A percentile compares a stretch with the other conserved stretches of the same genome.
phyloP scores from a whole-genome alignment of 2,888 invertebrate species.

The Maniola hyperantus region DNA sequence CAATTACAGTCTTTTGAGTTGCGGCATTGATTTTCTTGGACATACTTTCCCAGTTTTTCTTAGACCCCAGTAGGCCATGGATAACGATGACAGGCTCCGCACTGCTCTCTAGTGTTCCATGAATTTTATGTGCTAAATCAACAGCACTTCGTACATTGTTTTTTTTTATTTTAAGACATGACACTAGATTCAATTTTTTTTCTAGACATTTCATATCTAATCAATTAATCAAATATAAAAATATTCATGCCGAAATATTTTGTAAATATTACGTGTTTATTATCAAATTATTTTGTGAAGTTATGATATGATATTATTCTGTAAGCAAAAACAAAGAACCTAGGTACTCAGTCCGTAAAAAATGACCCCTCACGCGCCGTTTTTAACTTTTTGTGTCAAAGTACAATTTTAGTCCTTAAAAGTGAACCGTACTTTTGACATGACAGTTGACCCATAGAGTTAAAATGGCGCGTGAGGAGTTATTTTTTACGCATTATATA shows the following conservation, averaged over 20 bases:
- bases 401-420: no score
- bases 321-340: no score
- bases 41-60: slow-evolving; percentile 93
- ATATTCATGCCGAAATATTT: slow-evolving; percentile 1
- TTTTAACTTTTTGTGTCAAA: no score
- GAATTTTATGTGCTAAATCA: slow-evolving; percentile 47
- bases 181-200: neutral
- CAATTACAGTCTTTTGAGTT: slow-evolving; percentile 85
- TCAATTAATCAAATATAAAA: no score
- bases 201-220: neutral
- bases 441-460: no score
- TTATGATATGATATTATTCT: no score
- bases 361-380: no score
- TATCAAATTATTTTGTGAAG: no score
- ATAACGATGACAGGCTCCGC: slow-evolving; percentile 86
- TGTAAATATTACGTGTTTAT: neutral
- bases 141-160: slow-evolving; percentile 6
- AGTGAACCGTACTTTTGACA: no score
- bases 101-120: slow-evolving; percentile 47
- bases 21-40: slow-evolving; percentile 85
- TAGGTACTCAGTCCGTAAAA: no score
- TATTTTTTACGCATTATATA: no score
- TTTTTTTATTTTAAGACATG: slow-evolving; percentile 1
- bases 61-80: slow-evolving; percentile 94
- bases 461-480: no score